phyloP scores from a whole-genome alignment of 2,888 invertebrate species.

The Trissolcus brochymenae region DNA sequence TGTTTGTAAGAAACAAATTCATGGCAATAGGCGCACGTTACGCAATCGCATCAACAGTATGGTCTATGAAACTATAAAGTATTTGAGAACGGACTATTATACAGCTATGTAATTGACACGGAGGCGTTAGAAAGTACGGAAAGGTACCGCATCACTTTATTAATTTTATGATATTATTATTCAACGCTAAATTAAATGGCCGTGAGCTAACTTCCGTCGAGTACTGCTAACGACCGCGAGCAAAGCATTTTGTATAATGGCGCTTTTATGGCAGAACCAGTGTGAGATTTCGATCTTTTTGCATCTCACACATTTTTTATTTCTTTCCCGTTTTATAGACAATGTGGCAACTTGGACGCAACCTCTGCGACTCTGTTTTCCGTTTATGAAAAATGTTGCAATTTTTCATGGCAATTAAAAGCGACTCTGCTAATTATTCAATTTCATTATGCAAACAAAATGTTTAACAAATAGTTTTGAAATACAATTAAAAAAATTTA shows the following conservation, averaged over 20 bases:
- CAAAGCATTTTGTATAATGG: slow-evolving; percentile 38
- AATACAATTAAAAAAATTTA: no score
- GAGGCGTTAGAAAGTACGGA: slow-evolving; percentile 55
- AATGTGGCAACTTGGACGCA: no score
- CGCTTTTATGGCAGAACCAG: slow-evolving; percentile 12
- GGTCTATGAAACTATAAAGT: slow-evolving; percentile 38
- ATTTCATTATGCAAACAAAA: no score
- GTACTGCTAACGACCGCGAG: slow-evolving; percentile 26
- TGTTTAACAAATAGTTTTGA: no score
- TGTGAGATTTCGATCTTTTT: slow-evolving; percentile 12
- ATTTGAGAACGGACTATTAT: slow-evolving; percentile 43
- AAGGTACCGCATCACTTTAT: slow-evolving; percentile 56
- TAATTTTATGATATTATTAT: slow-evolving; percentile 52
- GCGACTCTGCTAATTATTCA: no score
- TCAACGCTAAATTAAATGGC: slow-evolving; percentile 47
- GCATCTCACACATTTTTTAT: neutral
- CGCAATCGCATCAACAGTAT: slow-evolving; percentile 30
- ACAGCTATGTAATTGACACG: slow-evolving; percentile 51
- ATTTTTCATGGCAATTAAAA: no score
- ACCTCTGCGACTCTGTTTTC: no score
- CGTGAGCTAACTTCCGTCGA: slow-evolving; percentile 54
- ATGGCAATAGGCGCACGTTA: slow-evolving; percentile 3
- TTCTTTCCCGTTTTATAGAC: slow-evolving; percentile 8
- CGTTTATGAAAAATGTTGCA: no score
- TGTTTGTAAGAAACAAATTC: no score